Evolutionary conservation across 2,113 vertebrate species (phyloP).

Genomic region (Talpa occidentalis): DNA sequence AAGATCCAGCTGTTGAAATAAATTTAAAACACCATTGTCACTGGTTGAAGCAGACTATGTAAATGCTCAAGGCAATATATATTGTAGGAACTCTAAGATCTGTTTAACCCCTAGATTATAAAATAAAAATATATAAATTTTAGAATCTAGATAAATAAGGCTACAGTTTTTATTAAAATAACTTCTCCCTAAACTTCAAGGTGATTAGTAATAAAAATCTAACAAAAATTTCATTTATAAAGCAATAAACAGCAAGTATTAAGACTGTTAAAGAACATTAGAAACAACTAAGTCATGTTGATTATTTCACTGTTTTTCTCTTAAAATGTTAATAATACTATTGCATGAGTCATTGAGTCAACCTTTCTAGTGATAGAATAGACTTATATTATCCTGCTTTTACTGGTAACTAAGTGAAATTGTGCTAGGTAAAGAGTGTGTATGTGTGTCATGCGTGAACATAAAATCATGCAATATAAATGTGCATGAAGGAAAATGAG

Average conservation of each 20-base stretch:
- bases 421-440: background rate
- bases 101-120: background rate
- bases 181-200: background rate
- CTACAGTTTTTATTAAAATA: background rate
- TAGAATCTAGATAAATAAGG: background rate
- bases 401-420: background rate
- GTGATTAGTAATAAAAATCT: background rate
- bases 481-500: background rate
- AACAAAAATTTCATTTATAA: background rate
- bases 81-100: background rate
- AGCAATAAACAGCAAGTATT: background rate
- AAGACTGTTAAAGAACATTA: background rate
- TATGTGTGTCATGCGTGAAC: background rate
- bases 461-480: background rate
- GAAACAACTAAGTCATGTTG: background rate
- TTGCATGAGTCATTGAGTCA: background rate
- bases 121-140: background rate
- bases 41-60: background rate
- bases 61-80: background rate
- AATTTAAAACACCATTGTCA: background rate
- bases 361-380: background rate
- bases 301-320: background rate
- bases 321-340: background rate
- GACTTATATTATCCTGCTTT: background rate
- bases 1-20: background rate